Evolutionary conservation across 2,113 vertebrate genomes (phyloP).

Genomic region (Brienomyrus longianalis): DNA sequence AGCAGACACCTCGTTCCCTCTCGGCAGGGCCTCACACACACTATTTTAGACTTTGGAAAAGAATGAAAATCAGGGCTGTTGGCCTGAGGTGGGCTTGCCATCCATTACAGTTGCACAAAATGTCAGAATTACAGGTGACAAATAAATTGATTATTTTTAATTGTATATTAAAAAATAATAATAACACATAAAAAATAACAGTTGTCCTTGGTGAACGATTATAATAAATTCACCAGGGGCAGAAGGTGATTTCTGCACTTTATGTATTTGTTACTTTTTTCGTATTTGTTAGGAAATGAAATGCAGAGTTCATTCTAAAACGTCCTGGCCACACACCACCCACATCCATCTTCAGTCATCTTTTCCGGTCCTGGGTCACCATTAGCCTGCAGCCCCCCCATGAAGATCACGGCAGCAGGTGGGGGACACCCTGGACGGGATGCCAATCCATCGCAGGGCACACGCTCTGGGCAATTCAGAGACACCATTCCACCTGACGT

Average conservation of each 20-base stretch:
- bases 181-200: background rate
- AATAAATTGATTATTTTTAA: constrained; percentile 8
- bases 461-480: background rate
- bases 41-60: constrained; percentile 7
- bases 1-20: constrained; percentile 35
- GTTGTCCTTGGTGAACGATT: background rate
- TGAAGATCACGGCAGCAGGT: background rate
- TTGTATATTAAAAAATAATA: background rate
- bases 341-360: background rate
- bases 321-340: background rate
- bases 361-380: background rate
- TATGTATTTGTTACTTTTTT: background rate
- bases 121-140: constrained; percentile 20
- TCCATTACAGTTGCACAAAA: constrained; percentile 16
- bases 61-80: constrained; percentile 3
- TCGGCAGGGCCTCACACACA: background rate
- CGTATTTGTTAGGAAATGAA: background rate
- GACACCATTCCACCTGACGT: background rate
- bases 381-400: background rate
- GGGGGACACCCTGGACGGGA: background rate
- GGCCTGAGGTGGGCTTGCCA: constrained; percentile 5
- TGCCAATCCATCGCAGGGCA: background rate
- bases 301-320: background rate
- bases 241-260: no score
- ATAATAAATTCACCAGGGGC: background rate